Evolutionary conservation across 2,888 invertebrate species (phyloP).

Genomic region (Drosophila nr. perissopoda): DNA sequence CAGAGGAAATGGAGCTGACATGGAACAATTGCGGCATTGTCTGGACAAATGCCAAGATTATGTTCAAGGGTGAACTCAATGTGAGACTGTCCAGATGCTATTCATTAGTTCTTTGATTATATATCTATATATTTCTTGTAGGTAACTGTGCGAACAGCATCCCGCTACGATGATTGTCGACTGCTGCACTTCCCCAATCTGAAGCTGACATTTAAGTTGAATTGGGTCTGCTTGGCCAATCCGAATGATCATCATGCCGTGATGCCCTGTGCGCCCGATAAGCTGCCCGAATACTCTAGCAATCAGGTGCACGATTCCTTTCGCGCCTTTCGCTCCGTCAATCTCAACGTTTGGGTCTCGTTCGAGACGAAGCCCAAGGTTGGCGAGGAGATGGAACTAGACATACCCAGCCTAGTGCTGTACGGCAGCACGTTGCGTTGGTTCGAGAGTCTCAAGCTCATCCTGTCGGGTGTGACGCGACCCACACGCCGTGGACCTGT

Average conservation of each 20-base stretch:
- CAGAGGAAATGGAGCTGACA: conserved; percentile 99
- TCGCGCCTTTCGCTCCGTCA: conserved; percentile 95
- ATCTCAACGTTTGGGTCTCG: conserved; percentile 91
- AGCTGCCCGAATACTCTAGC: conserved; percentile 98
- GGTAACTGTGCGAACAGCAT: conserved; percentile 95
- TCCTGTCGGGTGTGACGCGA: conserved; percentile 95
- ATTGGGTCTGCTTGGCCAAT: conserved; percentile 96
- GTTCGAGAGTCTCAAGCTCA: conserved; percentile 97
- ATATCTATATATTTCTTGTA: conserved; percentile 16
- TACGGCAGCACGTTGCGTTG: conserved; percentile 97
- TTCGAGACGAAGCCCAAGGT: conserved; percentile 90
- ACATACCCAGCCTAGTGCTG: conserved; percentile 91
- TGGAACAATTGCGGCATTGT: conserved; percentile 97
- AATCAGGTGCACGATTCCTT: conserved; percentile 98
- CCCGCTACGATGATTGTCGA: conserved; percentile 99
- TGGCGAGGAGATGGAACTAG: conserved; percentile 86
- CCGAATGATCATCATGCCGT: conserved; percentile 98
- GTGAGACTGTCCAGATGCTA: conserved; percentile 85
- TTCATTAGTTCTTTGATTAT: not conserved
- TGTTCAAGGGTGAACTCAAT: conserved; percentile 96
- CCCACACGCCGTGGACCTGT: conserved; percentile 96
- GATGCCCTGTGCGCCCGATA: conserved; percentile 97
- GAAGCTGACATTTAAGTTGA: conserved; percentile 92
- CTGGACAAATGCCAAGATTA: conserved; percentile 97
- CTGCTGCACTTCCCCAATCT: conserved; percentile 96